Conservation (phyloP, 1,140 invertebrate species). For the Bathynomus jamesi region DNA sequence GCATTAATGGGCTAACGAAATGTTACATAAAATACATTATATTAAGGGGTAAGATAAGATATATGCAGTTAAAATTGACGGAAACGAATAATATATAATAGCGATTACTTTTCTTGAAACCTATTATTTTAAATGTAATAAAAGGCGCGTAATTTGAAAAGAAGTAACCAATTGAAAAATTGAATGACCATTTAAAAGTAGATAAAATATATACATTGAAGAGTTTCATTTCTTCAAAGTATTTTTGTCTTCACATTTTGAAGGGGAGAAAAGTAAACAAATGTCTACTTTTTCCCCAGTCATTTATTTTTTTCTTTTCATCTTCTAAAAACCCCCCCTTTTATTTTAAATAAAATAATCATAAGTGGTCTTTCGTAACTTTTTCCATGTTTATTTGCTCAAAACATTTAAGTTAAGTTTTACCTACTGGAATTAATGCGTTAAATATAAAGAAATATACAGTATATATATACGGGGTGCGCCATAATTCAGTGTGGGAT, state of each 20-base stretch:
- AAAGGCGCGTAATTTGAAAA: background rate
- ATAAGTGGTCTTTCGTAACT: background rate
- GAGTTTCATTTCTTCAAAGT: no score
- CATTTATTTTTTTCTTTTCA: background rate
- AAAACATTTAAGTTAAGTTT: background rate
- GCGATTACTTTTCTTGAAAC: background rate
- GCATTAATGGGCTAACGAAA: no score
- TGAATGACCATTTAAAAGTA: background rate
- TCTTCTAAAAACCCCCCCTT: background rate
- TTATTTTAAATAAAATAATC: background rate
- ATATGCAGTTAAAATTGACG: no score
- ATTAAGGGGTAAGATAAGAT: no score
- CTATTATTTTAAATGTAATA: background rate
- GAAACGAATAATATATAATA: no score
- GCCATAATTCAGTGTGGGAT: background rate
- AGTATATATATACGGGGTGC: slow-evolving; percentile 1
- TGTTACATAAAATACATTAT: no score
- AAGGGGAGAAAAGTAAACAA: no score
- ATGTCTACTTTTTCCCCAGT: background rate
- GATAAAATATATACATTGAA: background rate
- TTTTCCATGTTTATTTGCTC: background rate
- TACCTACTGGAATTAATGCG: background rate
- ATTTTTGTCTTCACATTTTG: no score
- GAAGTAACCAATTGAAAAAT: background rate
- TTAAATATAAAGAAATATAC: slow-evolving; percentile 8